phyloP scores from a whole-genome alignment of 2,797 vertebrate species.

The Crotalus adamanteus region DNA sequence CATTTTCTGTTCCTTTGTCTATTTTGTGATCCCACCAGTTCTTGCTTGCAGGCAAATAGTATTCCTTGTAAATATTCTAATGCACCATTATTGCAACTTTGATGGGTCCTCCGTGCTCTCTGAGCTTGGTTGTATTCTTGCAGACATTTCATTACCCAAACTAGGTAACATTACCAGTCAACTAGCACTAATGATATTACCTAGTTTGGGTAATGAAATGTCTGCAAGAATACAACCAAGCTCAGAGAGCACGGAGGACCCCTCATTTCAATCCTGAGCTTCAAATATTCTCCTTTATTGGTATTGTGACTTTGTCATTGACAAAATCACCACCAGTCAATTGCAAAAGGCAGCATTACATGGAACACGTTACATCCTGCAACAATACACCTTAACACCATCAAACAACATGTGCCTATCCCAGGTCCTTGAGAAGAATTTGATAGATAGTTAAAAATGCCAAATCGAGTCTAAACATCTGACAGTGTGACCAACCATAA shows the following conservation, averaged over 20 bases:
- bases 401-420: not conserved
- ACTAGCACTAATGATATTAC: not conserved
- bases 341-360: not conserved
- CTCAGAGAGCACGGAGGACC: not conserved
- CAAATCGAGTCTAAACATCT: not conserved
- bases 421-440: not conserved
- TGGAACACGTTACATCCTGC: not conserved
- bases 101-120: not conserved
- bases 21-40: not conserved
- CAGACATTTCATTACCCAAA: not conserved
- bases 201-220: not conserved
- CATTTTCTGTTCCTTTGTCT: not conserved
- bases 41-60: not conserved
- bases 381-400: not conserved
- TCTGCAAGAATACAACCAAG: not conserved
- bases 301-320: not conserved
- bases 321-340: not conserved
- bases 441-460: not conserved
- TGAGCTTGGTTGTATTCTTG: not conserved
- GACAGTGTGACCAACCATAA: not conserved
- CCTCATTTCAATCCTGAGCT: not conserved
- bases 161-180: not conserved
- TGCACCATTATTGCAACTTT: not conserved
- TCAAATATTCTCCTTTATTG: not conserved
- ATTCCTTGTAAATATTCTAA: not conserved